Conservation (phyloP, 37 sponge, comb jelly and placozoan genomes). For the Cladorhizidae sp. region DNA sequence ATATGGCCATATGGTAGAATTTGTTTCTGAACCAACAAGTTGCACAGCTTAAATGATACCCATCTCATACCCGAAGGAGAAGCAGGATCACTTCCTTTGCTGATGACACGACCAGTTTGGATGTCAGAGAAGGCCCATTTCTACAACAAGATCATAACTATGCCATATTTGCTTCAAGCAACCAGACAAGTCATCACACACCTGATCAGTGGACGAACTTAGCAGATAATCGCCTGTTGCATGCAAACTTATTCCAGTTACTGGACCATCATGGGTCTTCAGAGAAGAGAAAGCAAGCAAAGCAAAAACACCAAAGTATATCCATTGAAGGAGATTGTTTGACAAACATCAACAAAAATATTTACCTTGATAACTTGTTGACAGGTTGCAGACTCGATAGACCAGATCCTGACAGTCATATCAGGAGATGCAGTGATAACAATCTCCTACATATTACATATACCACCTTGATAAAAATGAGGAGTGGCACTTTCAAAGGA, state of each 20-base stretch:
- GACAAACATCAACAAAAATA: constrained; percentile 34
- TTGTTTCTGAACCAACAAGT: background rate
- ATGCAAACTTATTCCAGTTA: constrained; percentile 96
- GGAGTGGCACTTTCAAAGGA: too few species aligned
- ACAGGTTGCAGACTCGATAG: constrained; percentile 42
- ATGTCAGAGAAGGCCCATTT: constrained; percentile 98
- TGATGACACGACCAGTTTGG: constrained; percentile 75
- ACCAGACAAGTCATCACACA: background rate
- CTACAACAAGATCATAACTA: constrained; percentile 29
- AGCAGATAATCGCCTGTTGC: constrained; percentile 96
- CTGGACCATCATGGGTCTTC: constrained; percentile 90
- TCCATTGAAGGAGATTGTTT: background rate
- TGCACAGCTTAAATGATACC: too few species aligned
- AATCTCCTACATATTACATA: constrained; percentile 69
- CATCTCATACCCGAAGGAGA: constrained; percentile 30
- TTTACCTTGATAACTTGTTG: constrained; percentile 74
- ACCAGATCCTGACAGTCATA: constrained; percentile 87
- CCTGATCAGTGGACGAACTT: constrained; percentile 86
- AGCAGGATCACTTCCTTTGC: constrained; percentile 67
- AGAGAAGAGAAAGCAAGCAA: background rate
- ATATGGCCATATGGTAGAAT: too few species aligned
- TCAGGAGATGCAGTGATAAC: constrained; percentile 93
- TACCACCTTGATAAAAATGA: too few species aligned
- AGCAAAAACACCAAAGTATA: background rate
- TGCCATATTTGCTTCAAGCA: background rate